A percentile compares a stretch with the other conserved stretches of the same genome.
Conservation (phyloP, 2,113 vertebrate species). For the Anarrhichthys ocellatus region DNA sequence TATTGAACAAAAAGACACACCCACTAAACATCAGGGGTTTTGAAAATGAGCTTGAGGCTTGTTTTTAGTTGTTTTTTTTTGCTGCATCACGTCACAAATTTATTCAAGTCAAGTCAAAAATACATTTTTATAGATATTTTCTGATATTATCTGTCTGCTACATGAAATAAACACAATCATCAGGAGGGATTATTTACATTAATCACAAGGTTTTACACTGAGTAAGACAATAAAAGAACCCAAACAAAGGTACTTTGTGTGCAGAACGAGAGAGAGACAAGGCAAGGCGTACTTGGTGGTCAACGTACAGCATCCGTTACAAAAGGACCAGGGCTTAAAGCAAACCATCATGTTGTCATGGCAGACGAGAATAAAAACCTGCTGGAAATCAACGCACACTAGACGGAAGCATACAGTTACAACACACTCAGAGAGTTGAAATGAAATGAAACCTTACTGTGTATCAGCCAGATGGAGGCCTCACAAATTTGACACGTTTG, state of each 20-base stretch:
- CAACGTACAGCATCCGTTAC: constrained; percentile 25
- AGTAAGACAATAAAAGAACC: constrained; percentile 50
- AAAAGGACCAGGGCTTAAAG: constrained; percentile 22
- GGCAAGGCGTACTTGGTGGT: not conserved
- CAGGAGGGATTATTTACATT: constrained; percentile 76
- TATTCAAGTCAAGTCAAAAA: constrained; percentile 97
- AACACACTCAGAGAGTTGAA: constrained; percentile 44
- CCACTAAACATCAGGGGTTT: not conserved
- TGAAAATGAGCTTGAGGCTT: not conserved
- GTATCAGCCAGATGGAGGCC: not conserved
- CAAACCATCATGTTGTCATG: constrained; percentile 63
- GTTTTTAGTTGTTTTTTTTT: constrained; percentile 70
- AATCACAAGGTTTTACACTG: constrained; percentile 69
- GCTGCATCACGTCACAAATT: constrained; percentile 93
- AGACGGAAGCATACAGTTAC: constrained; percentile 50
- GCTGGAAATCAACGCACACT: constrained; percentile 46
- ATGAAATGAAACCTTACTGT: constrained; percentile 8
- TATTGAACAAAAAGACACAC: not conserved
- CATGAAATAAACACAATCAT: constrained; percentile 82
- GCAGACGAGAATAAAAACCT: constrained; percentile 38
- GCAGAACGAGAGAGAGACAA: constrained; percentile 7
- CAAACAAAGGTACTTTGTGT: constrained; percentile 27
- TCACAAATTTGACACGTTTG: constrained; percentile 1
- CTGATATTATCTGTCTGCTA: constrained; percentile 78
- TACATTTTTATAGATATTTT: constrained; percentile 89